Evolutionary conservation across 2,888 invertebrate genomes (phyloP).

Genomic region (Pilophorus perplexus): DNA sequence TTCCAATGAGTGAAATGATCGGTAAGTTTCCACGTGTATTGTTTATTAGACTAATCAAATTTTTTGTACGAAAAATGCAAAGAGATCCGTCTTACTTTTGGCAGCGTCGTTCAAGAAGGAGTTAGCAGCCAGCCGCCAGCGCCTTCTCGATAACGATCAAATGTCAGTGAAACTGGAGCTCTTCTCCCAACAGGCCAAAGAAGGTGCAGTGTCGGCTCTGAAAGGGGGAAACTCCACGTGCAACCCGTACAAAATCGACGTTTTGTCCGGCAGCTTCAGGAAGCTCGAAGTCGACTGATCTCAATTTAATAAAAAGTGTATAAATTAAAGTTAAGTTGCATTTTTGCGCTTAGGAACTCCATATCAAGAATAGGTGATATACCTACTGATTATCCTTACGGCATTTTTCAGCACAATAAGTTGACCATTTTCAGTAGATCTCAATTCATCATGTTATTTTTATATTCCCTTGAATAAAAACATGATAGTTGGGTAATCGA

Average conservation of each 20-base stretch:
- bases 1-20: conserved; percentile 81
- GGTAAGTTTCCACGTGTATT: too few species aligned
- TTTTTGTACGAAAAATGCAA: too few species aligned
- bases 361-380: too few species aligned
- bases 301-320: conserved; percentile 3
- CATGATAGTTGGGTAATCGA: too few species aligned
- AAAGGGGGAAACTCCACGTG: conserved; percentile 59
- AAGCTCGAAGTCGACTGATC: conserved; percentile 73
- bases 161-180: conserved; percentile 59
- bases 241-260: conserved; percentile 65
- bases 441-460: too few species aligned
- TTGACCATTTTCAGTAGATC: too few species aligned
- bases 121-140: conserved; percentile 49
- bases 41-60: too few species aligned
- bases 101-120: conserved; percentile 52
- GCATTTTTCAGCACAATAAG: too few species aligned
- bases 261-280: conserved; percentile 72
- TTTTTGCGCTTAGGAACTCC: not conserved
- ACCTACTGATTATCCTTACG: too few species aligned
- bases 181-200: conserved; percentile 68
- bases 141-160: conserved; percentile 51
- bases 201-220: conserved; percentile 72
- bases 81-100: too few species aligned
- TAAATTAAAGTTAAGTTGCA: not conserved
- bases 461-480: too few species aligned